These are phyloP conservation scores for Gobionotothen gibberifrons DNA, from an alignment of 2,797 vertebrate species.

Conservation along the genomic window DNA sequence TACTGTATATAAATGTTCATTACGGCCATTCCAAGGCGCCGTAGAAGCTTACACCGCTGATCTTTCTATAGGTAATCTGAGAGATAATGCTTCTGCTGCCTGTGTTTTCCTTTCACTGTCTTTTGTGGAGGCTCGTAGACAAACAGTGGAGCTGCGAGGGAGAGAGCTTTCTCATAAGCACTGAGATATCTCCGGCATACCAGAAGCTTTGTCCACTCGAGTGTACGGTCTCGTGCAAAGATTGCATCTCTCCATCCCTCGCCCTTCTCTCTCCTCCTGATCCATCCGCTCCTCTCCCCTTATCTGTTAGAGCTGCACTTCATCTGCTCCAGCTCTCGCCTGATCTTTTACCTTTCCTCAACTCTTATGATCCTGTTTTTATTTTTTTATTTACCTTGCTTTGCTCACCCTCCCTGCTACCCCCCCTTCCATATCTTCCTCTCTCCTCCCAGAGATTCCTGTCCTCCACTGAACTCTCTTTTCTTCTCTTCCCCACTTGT, in stretches of 20 bases:
- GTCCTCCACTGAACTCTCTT: constrained; percentile 49
- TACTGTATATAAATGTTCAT: constrained; percentile 7
- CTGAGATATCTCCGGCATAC: constrained; percentile 48
- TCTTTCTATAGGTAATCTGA: constrained; percentile 16
- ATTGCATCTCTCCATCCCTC: constrained; percentile 63
- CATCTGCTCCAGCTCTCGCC: constrained; percentile 49
- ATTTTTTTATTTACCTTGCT: constrained; percentile 46
- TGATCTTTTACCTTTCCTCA: constrained; percentile 61
- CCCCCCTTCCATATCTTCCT: constrained; percentile 8
- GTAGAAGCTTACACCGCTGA: constrained; percentile 17
- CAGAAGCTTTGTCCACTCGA: constrained; percentile 66
- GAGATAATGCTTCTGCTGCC: constrained; percentile 20
- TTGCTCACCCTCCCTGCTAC: constrained; percentile 18
- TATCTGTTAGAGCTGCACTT: constrained; percentile 61
- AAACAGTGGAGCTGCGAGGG: constrained; percentile 34
- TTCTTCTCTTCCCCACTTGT: constrained; percentile 52
- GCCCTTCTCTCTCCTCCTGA: constrained; percentile 49
- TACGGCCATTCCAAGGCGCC: constrained; percentile 15
- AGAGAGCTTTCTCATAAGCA: constrained; percentile 52
- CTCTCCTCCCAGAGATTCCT: constrained; percentile 8
- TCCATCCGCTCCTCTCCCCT: constrained; percentile 44
- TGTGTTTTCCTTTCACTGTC: constrained; percentile 1
- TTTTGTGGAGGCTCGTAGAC: constrained; percentile 35
- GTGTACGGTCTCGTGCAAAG: constrained; percentile 52
- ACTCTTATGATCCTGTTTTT: constrained; percentile 38